Evolutionary conservation across 2,797 vertebrate species (phyloP).

Genomic region (Lepus townsendii): DNA sequence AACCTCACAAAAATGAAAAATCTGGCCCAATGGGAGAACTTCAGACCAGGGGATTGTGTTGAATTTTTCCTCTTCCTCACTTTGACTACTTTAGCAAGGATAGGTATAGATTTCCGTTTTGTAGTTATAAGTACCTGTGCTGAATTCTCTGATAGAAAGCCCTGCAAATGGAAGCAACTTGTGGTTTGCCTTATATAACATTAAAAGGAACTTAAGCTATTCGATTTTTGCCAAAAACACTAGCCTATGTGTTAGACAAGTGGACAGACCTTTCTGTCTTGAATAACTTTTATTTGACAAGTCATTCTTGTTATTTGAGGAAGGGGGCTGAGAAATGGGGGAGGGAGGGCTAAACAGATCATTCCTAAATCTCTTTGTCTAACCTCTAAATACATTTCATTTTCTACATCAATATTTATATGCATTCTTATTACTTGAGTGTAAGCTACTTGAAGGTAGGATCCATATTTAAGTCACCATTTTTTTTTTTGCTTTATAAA

Average conservation of each 20-base stretch:
- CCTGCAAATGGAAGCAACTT: neutral
- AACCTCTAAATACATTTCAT: neutral
- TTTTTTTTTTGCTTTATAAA: neutral
- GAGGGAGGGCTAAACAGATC: neutral
- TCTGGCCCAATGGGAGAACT: neutral
- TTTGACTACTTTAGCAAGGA: neutral
- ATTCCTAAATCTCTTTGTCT: neutral
- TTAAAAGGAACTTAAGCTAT: neutral
- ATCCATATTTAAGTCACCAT: neutral
- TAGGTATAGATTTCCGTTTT: neutral
- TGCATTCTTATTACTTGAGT: neutral
- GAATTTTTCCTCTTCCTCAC: neutral
- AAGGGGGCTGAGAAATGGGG: neutral
- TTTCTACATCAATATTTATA: neutral
- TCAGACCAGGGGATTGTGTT: neutral
- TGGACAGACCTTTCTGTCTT: neutral
- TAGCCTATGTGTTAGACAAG: neutral
- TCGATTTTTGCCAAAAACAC: neutral
- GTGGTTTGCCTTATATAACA: neutral
- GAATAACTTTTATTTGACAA: slow-evolving; percentile 5
- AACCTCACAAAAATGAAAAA: neutral
- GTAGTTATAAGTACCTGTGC: neutral
- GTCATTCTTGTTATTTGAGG: slow-evolving; percentile 18
- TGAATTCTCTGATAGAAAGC: slow-evolving; percentile 2
- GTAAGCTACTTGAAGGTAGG: neutral